Base-by-base conservation (phyloP, 2,113 vertebrate genomes). In the Myotis davidii region DNA sequence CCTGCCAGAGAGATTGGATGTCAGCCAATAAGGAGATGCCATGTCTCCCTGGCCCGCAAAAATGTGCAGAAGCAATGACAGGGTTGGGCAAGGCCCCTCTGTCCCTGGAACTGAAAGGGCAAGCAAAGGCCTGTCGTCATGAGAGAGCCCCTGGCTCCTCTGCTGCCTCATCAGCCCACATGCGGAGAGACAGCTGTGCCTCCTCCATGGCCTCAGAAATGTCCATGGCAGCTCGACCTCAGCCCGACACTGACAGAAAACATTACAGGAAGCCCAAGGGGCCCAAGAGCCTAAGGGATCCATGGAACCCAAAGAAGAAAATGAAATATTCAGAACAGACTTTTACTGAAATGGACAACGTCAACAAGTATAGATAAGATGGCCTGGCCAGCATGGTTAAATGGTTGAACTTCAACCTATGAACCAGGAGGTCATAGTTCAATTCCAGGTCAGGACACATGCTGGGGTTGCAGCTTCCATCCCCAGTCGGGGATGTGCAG, bases 151-250 rank as follows among this genome's bases (percentile, higher is more conserved):
- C 34, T 18, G 23, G 9, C 32, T 65, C 21, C 8, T 42, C 65
- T 56, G 32, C 20, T 61, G 0, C 9, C 16, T 42, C 14, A 0
- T 34, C 37, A 64, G 29, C 8, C 4, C 76, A 32, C 20, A 56
- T 5, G 0, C 0, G 6, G 0, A 39, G 25, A 65, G 48, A 27
- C 4, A 69, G 12, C 45, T 73, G 16, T 23, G 2, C 25, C 52
- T 42, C 32, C 3, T 42, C 6, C 3, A 2, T 0, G 3, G 81
- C 21, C 59, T 37, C 39, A 14, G 27, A 93, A 84, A 89, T 54
- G 4, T 1, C 45, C 74, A 17, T 0, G 32, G 8, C 5, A 48
- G 12, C 69, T 17, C 0, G 0, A 34, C 27, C 37, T 65, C 39
- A 48, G 52, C 20, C 69, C 42, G 12, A 48, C 27, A 1, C 48